These are phyloP conservation scores for Catharus ustulatus DNA, from an alignment of 2,797 vertebrate genomes.

Conservation along the genomic window DNA sequence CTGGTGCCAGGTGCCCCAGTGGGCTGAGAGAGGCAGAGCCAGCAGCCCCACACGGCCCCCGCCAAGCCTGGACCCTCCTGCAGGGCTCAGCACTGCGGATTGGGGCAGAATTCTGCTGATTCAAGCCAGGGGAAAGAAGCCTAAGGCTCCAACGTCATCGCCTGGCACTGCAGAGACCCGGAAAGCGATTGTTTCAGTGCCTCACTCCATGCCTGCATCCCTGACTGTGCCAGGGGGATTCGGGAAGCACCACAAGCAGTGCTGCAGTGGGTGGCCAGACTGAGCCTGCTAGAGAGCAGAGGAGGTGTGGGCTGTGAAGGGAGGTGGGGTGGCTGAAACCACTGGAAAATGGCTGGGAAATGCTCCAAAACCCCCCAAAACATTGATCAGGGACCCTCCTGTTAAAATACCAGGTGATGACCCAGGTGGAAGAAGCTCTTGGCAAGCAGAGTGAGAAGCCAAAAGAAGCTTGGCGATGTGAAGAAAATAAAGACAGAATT, in stretches of 20 bases:
- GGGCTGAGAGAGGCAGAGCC: not conserved
- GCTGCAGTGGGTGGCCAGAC: rapidly evolving
- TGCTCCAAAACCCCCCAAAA: rapidly evolving
- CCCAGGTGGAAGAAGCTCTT: not conserved
- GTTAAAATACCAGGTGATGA: not conserved
- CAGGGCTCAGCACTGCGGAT: not conserved
- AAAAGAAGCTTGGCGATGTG: not conserved
- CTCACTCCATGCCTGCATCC: rapidly evolving
- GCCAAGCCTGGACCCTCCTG: not conserved
- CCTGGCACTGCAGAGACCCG: not conserved
- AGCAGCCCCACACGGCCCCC: not conserved
- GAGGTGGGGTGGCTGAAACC: not conserved
- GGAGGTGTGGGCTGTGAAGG: not conserved
- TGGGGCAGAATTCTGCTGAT: too few relatives aligned
- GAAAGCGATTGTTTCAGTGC: not conserved
- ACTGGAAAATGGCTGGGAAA: not conserved
- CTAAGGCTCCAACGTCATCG: not conserved
- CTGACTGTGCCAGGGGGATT: rapidly evolving
- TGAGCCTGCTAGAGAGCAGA: rapidly evolving
- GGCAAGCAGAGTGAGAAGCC: not conserved
- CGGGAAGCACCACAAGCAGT: rapidly evolving
- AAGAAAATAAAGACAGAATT: not conserved
- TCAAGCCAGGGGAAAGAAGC: not conserved
- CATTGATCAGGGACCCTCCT: too few relatives aligned
- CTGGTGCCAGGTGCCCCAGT: not conserved